Conservation (phyloP, 2,797 vertebrate genomes). For the Hirundo rustica region DNA sequence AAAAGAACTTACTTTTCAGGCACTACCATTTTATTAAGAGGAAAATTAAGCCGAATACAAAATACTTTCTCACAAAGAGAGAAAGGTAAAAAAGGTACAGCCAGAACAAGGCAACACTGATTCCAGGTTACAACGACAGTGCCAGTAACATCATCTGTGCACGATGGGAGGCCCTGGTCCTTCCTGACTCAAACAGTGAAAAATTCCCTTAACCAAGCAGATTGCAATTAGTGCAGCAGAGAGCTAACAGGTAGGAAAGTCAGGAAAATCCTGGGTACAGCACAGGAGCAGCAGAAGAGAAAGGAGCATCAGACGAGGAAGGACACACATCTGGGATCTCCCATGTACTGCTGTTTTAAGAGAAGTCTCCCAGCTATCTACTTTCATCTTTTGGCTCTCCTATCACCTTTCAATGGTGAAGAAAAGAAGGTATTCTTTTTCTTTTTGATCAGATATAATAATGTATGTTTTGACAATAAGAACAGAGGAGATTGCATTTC, state of each 20-base stretch:
- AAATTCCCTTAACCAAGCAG: conserved; percentile 18
- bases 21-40: conserved; percentile 73
- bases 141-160: conserved; percentile 35
- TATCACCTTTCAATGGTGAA: background rate
- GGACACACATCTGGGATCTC: background rate
- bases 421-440: background rate
- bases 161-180: conserved; percentile 34
- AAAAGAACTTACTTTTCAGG: conserved; percentile 71
- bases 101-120: conserved; percentile 65
- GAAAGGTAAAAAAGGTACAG: conserved; percentile 69
- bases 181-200: conserved; percentile 26
- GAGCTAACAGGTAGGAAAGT: background rate
- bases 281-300: background rate
- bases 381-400: background rate
- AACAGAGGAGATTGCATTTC: background rate
- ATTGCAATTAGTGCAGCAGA: conserved; percentile 4
- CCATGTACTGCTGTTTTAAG: background rate
- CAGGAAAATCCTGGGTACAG: conserved; percentile 13
- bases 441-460: background rate
- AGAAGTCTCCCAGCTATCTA: background rate
- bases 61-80: conserved; percentile 68
- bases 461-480: background rate
- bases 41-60: conserved; percentile 68
- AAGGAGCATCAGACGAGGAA: background rate
- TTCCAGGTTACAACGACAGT: conserved; percentile 57